Conservation (phyloP, 2,888 invertebrate genomes). For the Drosophila aldrichi region DNA sequence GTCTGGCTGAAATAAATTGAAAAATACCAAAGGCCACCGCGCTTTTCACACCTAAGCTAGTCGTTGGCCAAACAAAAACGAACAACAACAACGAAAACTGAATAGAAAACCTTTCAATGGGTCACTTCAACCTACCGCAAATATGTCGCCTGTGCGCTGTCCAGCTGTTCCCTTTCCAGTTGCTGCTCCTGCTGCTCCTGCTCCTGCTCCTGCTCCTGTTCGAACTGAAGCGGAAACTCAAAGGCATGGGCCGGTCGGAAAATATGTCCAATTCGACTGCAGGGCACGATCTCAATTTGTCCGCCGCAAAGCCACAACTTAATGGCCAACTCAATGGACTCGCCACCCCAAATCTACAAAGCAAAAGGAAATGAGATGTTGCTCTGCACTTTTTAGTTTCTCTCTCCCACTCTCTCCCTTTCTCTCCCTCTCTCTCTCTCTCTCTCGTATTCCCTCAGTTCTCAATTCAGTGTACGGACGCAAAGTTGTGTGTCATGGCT, state of each 20-base stretch:
- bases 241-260: constrained; percentile 83
- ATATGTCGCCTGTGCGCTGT: constrained; percentile 74
- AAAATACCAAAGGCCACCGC: constrained; percentile 69
- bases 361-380: constrained; percentile 25
- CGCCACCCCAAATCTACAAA: constrained; percentile 84
- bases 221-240: constrained; percentile 73
- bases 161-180: constrained; percentile 30
- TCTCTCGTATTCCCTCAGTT: not conserved
- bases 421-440: not conserved
- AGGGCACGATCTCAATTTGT: constrained; percentile 85
- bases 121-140: constrained; percentile 79
- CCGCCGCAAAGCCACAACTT: constrained; percentile 86
- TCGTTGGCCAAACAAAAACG: constrained; percentile 21
- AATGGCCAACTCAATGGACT: constrained; percentile 85
- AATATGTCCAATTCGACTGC: constrained; percentile 85
- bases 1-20: constrained; percentile 71
- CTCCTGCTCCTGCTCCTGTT: constrained; percentile 38
- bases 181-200: not conserved
- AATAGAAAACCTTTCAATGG: constrained; percentile 20
- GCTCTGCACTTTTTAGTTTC: constrained; percentile 16
- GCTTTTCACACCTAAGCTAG: constrained; percentile 64
- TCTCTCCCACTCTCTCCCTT: not conserved
- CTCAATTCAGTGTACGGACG: not conserved
- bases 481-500: constrained; percentile 40
- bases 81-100: not conserved